Evolutionary conservation across 2,113 vertebrate genomes (phyloP), one percentile per base, ranked within the genome.

Genomic region (Galbula dea): DNA sequence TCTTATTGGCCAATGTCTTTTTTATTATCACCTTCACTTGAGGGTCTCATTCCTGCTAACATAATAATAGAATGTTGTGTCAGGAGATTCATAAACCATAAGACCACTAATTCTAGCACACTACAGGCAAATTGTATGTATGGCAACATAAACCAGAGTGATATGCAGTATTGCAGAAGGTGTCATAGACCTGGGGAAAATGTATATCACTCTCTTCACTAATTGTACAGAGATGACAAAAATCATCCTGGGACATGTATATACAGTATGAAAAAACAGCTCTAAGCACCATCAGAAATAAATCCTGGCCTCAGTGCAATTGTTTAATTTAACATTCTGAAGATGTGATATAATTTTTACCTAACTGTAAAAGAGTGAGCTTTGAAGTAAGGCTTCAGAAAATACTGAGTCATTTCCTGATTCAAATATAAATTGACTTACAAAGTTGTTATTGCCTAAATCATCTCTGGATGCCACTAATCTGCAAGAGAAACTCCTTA

Each of bases 341-440:
- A 95, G 65, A 95, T 51, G 59, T 95, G 91, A 97, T 96, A 94
- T 95, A 83, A 97, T 90, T 96, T 97, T 97, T 93, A 97, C 84
- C 91, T 94, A 96, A 95, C 87, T 89, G 29, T 79, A 91, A 94
- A 94, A 61, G 72, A 92, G 91, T 46, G 75, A 80, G 46, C 88
- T 97, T 97, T 97, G 92, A 97, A 96, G 78, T 91, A 77, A 93
- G 41, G 91, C 86, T 96, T 97, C 85, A 97, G 95, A 94, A 97
- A 96, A 86, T 95, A 88, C 45, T 93, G 88, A 97, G 24, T 96
- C 80, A 93, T 96, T 97, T 97, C 88, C 91, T 96, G 90, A 95
- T 94, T 95, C 88, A 97, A 96, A 95, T 90, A 95, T 58, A 95
- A 96, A 92, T 84, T 76, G 48, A 96, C 91, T 96, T 96, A 81